Evolutionary conservation across 2,113 vertebrate species (phyloP).

Genomic region (Phyllostomus discolor): DNA sequence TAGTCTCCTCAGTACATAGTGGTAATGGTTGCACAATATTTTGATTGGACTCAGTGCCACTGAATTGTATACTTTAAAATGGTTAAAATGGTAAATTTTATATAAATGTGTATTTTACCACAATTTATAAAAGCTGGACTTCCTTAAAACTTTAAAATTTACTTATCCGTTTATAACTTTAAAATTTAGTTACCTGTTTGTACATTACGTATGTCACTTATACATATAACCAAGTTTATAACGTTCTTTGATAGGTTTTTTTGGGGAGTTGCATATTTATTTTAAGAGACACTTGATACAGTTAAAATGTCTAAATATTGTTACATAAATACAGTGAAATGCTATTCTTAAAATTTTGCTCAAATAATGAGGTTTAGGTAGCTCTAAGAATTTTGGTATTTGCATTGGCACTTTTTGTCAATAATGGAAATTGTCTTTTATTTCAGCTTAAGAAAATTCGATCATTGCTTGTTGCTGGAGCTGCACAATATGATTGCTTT

Average conservation of each 20-base stretch:
- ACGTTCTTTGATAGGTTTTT: neutral
- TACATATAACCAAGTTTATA: neutral
- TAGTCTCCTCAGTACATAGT: neutral
- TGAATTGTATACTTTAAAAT: neutral
- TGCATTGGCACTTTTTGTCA: neutral
- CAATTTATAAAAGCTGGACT: neutral
- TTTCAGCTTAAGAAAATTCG: constrained; percentile 94
- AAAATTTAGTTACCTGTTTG: neutral
- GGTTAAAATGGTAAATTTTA: neutral
- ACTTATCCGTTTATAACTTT: neutral
- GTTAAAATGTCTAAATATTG: neutral
- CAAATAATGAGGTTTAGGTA: neutral
- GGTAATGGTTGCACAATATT: neutral
- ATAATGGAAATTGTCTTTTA: constrained; percentile 37
- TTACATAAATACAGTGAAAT: neutral
- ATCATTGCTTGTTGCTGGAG: constrained; percentile 93
- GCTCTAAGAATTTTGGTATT: neutral
- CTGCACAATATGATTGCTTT: constrained; percentile 93
- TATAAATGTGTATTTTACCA: neutral
- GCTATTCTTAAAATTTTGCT: neutral
- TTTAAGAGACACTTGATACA: neutral
- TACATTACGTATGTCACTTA: neutral
- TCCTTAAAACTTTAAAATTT: neutral
- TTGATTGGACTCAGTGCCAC: neutral
- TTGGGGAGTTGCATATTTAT: neutral